Base-by-base conservation (phyloP, 2,113 vertebrate species). In the Oncorhynchus mykiss region DNA sequence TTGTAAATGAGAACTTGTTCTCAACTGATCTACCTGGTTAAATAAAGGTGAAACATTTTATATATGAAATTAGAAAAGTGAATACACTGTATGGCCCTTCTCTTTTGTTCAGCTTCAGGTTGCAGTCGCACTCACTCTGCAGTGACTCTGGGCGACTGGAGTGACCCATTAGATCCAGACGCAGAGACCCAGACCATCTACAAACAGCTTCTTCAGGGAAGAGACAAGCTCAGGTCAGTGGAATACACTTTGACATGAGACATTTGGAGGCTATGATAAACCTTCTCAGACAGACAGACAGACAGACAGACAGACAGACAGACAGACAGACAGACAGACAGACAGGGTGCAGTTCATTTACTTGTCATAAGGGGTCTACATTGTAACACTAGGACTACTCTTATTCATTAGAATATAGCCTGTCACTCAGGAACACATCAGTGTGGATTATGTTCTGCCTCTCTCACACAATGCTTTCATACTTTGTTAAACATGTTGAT, bases 111-210 rank as follows among this genome's bases (percentile, higher is more conserved):
- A 96, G 96, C 89, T 8, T 77, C 83, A 3, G 96, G 96, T 12
- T 98, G 96, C 90, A 96, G 97, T 88, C 91, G 93, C 72, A 97
- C 96, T 1, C 96, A 96, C 88, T 93, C 95, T 1, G 94, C 95
- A 0, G 94, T 96, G 86, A 95, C 92, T 3, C 89, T 97, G 59
- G 93, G 92, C 0, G 95, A 98, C 87, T 96, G 97, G 95, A 96
- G 93, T 3, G 95, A 97, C 88, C 96, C 95, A 0, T 87, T 96
- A 82, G 95, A 98, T 75, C 93, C 96, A 0, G 95, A 96, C 0
- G 94, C 92, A 0, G 96, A 96, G 68, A 91, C 93, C 0, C 96
- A 97, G 92, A 95, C 87, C 59, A 94, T 97, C 39, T 97, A 93
- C 77, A 90, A 95, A 83, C 95, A 96, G 85, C 92, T 98, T 74